These are phyloP conservation scores for Chiroxiphia lanceolata DNA, from an alignment of 2,797 vertebrate genomes.

Conservation along the genomic window DNA sequence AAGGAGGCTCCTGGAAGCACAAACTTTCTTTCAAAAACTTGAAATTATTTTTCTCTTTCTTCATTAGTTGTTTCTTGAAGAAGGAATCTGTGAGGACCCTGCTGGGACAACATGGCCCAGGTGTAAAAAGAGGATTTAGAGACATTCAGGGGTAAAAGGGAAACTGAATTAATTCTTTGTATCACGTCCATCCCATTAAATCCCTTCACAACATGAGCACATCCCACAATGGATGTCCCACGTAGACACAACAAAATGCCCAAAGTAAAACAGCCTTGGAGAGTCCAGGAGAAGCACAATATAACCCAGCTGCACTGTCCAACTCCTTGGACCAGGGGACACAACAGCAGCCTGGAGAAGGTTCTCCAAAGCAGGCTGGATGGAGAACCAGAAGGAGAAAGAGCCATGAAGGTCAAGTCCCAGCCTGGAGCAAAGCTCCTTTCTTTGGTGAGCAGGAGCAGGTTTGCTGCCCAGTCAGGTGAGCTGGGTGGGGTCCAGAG, in stretches of 20 bases:
- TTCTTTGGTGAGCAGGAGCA: not conserved
- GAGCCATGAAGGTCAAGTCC: not conserved
- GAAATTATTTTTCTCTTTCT: not conserved
- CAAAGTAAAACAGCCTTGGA: no score
- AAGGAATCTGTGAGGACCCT: not conserved
- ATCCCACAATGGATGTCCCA: not conserved
- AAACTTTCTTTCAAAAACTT: not conserved
- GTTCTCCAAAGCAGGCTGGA: not conserved
- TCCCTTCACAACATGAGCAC: rapidly evolving
- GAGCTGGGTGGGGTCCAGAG: not conserved
- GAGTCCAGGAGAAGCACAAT: not conserved
- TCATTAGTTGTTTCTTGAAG: not conserved
- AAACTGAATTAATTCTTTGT: not conserved
- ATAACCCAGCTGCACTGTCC: rapidly evolving
- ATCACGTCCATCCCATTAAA: not conserved
- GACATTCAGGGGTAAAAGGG: not conserved
- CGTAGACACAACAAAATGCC: rapidly evolving
- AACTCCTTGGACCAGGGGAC: not conserved
- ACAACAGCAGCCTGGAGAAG: not conserved
- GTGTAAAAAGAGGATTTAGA: not conserved
- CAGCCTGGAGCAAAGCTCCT: not conserved
- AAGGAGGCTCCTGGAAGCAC: not conserved
- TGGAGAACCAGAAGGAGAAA: not conserved
- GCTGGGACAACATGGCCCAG: not conserved
- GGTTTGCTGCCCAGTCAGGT: not conserved